Evolutionary conservation across 2,113 vertebrate species (phyloP).

Genomic region (Lamprotornis superbus): DNA sequence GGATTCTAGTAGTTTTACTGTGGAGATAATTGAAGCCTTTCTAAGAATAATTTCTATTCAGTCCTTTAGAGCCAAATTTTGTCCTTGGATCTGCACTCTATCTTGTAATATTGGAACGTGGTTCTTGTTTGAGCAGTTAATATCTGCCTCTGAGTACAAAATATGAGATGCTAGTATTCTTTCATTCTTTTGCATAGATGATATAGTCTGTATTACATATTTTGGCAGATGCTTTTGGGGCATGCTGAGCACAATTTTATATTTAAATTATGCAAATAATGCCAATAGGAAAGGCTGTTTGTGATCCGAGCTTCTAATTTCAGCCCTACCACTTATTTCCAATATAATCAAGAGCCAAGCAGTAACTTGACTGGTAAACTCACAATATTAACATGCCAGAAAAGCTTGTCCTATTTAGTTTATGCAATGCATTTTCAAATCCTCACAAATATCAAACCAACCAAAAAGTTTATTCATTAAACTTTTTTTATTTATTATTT

Average conservation of each 20-base stretch:
- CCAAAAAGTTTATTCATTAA: background rate
- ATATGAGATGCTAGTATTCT: slow-evolving; percentile 20
- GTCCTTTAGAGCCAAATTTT: slow-evolving; percentile 69
- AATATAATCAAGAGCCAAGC: background rate
- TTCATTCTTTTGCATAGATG: background rate
- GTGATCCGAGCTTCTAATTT: background rate
- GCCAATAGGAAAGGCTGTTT: background rate
- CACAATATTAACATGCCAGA: background rate
- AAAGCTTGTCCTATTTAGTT: background rate
- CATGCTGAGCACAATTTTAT: background rate
- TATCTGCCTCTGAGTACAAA: slow-evolving; percentile 54
- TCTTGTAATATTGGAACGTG: slow-evolving; percentile 58
- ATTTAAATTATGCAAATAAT: background rate
- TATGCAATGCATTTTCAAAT: background rate
- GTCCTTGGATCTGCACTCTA: slow-evolving; percentile 63
- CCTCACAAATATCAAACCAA: background rate
- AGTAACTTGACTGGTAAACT: background rate
- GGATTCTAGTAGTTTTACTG: slow-evolving; percentile 68
- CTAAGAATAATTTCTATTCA: slow-evolving; percentile 78
- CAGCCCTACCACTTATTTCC: background rate
- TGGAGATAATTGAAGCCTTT: slow-evolving; percentile 74
- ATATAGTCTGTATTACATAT: background rate
- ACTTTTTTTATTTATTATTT: too few relatives aligned
- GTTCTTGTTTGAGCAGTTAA: slow-evolving; percentile 45
- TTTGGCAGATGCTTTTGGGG: slow-evolving; percentile 1